These are phyloP conservation scores for Cochlearius cochlearius DNA, from an alignment of 2,113 vertebrate species.

Conservation along the genomic window DNA sequence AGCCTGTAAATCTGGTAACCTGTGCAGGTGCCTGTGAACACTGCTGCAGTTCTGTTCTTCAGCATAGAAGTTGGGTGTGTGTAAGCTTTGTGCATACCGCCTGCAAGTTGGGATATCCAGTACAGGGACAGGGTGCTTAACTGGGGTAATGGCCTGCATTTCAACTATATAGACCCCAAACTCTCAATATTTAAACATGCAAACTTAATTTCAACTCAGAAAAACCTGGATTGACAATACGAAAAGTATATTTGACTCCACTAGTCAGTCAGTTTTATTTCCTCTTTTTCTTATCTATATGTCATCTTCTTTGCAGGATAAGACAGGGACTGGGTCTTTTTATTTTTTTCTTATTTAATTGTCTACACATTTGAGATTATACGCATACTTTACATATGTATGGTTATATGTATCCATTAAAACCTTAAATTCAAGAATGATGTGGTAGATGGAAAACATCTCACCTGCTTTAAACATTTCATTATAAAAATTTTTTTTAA, in stretches of 20 bases:
- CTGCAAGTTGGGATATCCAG: neutral
- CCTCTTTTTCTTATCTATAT: neutral
- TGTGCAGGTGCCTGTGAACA: neutral
- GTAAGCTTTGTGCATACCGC: neutral
- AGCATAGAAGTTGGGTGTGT: rapidly evolving
- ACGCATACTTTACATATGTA: neutral
- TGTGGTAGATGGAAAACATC: neutral
- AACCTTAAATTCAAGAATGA: neutral
- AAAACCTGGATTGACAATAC: neutral
- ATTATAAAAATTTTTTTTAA: neutral
- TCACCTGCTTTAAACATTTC: neutral
- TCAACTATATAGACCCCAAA: neutral
- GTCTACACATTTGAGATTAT: neutral
- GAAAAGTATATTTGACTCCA: neutral
- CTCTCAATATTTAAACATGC: neutral
- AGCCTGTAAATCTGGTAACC: neutral
- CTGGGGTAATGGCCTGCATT: neutral
- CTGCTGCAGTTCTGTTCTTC: neutral
- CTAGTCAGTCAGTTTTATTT: neutral
- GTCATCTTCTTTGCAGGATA: neutral
- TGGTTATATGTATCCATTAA: neutral
- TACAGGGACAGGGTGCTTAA: neutral
- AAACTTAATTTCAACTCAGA: neutral
- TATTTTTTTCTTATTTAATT: neutral
- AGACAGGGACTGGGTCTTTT: neutral